phyloP scores from a whole-genome alignment of 2,113 vertebrate genomes.

The Xiphophorus couchianus region DNA sequence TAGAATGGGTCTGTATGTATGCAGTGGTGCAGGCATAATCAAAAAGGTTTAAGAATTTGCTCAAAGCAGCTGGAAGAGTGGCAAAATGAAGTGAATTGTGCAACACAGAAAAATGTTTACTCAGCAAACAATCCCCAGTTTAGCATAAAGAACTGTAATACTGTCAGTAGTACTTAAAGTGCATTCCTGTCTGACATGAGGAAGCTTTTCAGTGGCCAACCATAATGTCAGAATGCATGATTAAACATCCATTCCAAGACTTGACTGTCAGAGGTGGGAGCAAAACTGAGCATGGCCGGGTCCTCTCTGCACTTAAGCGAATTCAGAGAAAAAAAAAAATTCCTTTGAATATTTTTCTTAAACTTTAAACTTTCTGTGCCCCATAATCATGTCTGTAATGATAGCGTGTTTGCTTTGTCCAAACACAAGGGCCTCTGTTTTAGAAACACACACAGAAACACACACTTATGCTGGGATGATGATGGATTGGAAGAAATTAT shows the following conservation, averaged over 20 bases:
- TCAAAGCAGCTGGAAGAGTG: constrained; percentile 10
- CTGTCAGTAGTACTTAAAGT: constrained; percentile 46
- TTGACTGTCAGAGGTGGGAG: constrained; percentile 49
- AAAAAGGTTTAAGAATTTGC: constrained; percentile 8
- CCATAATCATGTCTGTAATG: constrained; percentile 79
- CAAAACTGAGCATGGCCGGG: constrained; percentile 50
- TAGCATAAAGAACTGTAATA: constrained; percentile 42
- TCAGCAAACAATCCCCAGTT: constrained; percentile 38
- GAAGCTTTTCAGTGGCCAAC: constrained; percentile 57
- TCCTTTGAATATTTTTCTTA: constrained; percentile 75
- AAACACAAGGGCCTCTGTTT: constrained; percentile 65
- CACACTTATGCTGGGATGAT: constrained; percentile 42
- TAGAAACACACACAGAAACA: constrained; percentile 50
- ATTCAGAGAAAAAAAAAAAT: constrained; percentile 71
- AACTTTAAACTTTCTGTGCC: constrained; percentile 77
- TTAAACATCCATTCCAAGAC: constrained; percentile 52
- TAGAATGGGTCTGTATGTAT: neutral
- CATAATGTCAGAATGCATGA: constrained; percentile 53
- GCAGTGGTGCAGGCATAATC: constrained; percentile 1
- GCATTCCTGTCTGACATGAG: constrained; percentile 48
- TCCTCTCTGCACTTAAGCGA: constrained; percentile 55
- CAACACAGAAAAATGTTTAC: constrained; percentile 24
- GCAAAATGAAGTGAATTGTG: constrained; percentile 26
- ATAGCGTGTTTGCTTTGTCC: constrained; percentile 71
- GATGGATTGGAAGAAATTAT: constrained; percentile 64